Conservation (phyloP, 2,888 invertebrate genomes). For the Mesorhabditis belari region DNA sequence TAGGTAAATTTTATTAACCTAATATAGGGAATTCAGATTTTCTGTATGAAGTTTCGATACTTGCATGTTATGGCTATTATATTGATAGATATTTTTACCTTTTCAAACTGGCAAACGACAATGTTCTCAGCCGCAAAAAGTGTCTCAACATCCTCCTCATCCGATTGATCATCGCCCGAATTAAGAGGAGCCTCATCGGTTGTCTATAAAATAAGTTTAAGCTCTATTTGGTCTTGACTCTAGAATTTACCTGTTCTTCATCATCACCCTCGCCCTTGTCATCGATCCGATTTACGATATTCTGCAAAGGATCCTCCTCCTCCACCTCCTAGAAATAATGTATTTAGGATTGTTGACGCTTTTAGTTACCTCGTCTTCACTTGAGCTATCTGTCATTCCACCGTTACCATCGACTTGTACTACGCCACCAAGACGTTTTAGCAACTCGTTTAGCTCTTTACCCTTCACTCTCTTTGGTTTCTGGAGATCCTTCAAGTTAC, state of each 20-base stretch:
- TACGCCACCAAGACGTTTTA: constrained; percentile 11
- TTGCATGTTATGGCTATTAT: too few species aligned
- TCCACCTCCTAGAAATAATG: constrained; percentile 12
- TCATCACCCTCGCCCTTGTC: constrained; percentile 21
- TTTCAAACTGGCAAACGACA: constrained; percentile 98
- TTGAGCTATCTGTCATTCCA: constrained; percentile 38
- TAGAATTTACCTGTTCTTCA: constrained; percentile 13
- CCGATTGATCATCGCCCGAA: constrained; percentile 55
- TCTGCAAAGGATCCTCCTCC: constrained; percentile 32
- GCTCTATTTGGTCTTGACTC: neutral
- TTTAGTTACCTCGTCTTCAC: constrained; percentile 33
- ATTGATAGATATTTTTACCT: constrained; percentile 64
- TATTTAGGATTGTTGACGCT: too few species aligned
- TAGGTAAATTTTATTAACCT: constrained; percentile 53
- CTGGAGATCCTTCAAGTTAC: neutral
- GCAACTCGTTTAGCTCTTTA: neutral
- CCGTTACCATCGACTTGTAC: constrained; percentile 40
- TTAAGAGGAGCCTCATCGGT: constrained; percentile 47
- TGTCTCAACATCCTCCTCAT: constrained; percentile 77
- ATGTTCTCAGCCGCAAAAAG: constrained; percentile 98
- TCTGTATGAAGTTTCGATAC: too few species aligned
- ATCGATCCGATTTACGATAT: constrained; percentile 30
- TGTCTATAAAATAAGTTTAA: constrained; percentile 7
- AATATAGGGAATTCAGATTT: neutral
- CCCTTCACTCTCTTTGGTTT: neutral